Evolutionary conservation across 2,888 invertebrate species (phyloP).

Genomic region (Lysandra coridon): DNA sequence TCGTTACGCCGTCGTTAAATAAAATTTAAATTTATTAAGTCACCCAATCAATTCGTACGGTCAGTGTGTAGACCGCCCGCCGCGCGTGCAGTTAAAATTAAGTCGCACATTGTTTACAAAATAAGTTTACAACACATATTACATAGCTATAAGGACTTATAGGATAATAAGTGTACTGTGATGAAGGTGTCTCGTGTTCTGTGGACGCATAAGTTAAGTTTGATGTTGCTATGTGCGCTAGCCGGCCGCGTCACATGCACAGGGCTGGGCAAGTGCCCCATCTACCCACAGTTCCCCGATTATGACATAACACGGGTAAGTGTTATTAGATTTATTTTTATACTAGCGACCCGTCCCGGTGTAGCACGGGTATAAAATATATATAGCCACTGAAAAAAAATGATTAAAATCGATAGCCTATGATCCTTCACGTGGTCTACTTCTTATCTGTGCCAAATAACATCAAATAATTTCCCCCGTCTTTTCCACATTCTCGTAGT

Average conservation of each 20-base stretch:
- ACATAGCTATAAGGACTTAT: constrained; percentile 29
- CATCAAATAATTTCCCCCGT: no score
- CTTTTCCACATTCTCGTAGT: no score
- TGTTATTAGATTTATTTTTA: constrained; percentile 38
- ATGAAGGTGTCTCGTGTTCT: constrained; percentile 66
- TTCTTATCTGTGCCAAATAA: no score
- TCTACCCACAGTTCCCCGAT: constrained; percentile 82
- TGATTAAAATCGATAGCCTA: no score
- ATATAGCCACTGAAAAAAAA: no score
- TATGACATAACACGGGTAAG: constrained; percentile 84
- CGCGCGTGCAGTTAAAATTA: constrained; percentile 37
- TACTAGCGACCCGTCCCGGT: no score
- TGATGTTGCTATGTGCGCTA: constrained; percentile 54
- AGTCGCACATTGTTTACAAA: constrained; percentile 40
- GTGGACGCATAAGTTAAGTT: constrained; percentile 47
- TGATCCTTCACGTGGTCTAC: no score
- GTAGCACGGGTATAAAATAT: no score
- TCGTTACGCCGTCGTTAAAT: constrained; percentile 36
- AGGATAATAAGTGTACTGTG: constrained; percentile 37
- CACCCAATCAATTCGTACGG: constrained; percentile 44
- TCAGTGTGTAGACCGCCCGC: constrained; percentile 44
- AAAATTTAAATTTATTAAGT: constrained; percentile 35
- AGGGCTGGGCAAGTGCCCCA: constrained; percentile 85
- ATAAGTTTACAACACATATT: constrained; percentile 37
- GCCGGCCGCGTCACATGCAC: constrained; percentile 57